Base-by-base conservation (phyloP, 2,797 vertebrate genomes). In the Neopelma chrysocephalum region DNA sequence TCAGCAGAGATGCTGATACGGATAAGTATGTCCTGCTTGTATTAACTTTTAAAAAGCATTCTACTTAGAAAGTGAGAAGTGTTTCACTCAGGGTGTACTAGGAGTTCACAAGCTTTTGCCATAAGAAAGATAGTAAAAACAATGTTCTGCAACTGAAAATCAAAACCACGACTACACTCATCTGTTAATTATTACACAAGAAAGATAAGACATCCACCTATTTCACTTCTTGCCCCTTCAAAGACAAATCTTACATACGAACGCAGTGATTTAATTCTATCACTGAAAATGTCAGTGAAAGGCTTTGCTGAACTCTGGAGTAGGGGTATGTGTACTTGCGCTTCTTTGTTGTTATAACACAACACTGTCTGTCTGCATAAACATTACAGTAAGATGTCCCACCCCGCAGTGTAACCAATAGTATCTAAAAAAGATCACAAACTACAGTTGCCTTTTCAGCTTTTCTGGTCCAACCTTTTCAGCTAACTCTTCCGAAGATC, bases 241-340 rank as follows among this genome's bases (percentile, higher is more conserved):
- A 80, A 82, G 32, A 51, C 71, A 76, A 87, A 53, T 40, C 31
- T 60, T 89, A 27, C 29, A 11, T 48, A 40, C 36, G 50, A 90
- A 57, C 32, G 66, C 0, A 0, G 27, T 57, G 68, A 57, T 87
- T 79, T 69, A 62, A 56, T 85, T 65, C 1, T 15, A 7, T 36
- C 5, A 7, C 9, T 53, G 45, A 51, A 71, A 82, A 82, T 21
- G n/a, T 20, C 72, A 60, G 29, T 56, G 66, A 88, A 82, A 82
- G 21, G 16, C 47, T 82, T 87, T 89, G 27, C 60, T 90, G 54
- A 85, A 40, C 16, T 73, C 31, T 61, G 53, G 58, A 70, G 14
- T 10, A 23, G 43, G 12, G 31, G 25, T 80, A n/a, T 11, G 19
- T 0, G 0, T 79, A 58, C 36, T 45, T 0, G 0, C 1, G 0